Base-by-base conservation (phyloP, 2,113 vertebrate species). In the Cyphomyrus discorhynchus region DNA sequence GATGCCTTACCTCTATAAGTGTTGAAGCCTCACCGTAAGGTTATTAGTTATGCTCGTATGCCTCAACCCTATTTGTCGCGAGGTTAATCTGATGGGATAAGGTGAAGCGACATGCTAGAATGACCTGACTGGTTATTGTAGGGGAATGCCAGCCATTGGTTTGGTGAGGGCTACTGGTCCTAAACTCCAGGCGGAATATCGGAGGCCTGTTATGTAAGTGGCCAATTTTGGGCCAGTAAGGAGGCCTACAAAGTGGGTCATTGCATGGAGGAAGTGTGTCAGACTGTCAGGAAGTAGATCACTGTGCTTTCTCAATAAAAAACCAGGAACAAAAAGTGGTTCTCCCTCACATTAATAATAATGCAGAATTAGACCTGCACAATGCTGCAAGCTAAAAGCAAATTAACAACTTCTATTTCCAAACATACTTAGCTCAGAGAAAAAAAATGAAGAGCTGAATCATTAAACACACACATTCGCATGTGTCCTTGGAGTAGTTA, bases 211-310 rank as follows among this genome's bases (percentile, higher is more conserved):
- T 91, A 91, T 58, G 88, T 89, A 88, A 91, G 90, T 53, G 58
- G 35, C 90, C 90, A 45, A 49, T 70, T 91, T 92, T 52, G 49
- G 88, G 88, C 83, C 77, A 86, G 56, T 58, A 56, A 86, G 74
- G 90, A 91, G 88, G 85, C 62, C 17, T 35, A 87, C 89, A 89
- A 90, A 92, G 90, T 91, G 87, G 89, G 91, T 90, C 87, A 90
- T 52, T 80, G 58, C 49, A 53, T 52, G 15, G 58, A 56, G 62
- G 89, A 31, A 84, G 89, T 80, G 58, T 80, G 89, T 88, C 87
- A 88, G 53, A 62, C 35, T 88, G 53, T 9, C 19, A 62, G 53
- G 88, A 89, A 53, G 88, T 89, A 42, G 88, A 39, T 27, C 39
- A 45, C 27, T 47, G 10, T 21, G 74, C 74, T 56, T 52, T 82